A percentile compares a stretch with the other conserved stretches of the same genome.
Evolutionary conservation across 2,888 invertebrate genomes (phyloP).

Genomic region (Plebejus argus): DNA sequence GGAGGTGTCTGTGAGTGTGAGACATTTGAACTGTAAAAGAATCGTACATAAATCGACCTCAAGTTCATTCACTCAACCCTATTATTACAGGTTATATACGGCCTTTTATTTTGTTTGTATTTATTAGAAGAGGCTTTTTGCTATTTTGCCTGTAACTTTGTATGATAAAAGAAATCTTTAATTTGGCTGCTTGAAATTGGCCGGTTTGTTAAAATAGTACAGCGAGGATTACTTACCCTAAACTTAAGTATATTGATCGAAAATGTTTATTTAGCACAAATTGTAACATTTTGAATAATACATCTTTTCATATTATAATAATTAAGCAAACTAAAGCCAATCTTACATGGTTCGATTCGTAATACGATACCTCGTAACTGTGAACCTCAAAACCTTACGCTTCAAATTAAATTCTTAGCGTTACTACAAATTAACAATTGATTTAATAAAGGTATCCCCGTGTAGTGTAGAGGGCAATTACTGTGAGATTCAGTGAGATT

Average conservation of each 20-base stretch:
- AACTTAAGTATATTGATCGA: too few species aligned
- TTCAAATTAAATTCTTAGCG: constrained; percentile 31
- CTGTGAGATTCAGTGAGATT: constrained; percentile 65
- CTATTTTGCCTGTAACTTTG: background rate
- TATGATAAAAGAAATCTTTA: background rate
- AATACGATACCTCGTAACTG: constrained; percentile 12
- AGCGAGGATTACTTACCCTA: too few species aligned
- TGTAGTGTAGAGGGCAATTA: constrained; percentile 65
- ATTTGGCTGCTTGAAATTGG: background rate
- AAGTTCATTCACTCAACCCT: constrained; percentile 14
- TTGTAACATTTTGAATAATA: background rate
- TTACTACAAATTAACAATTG: constrained; percentile 32
- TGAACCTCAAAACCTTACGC: constrained; percentile 7
- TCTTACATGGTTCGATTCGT: background rate
- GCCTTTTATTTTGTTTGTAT: background rate
- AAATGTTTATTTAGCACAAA: too few species aligned
- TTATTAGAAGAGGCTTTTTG: background rate
- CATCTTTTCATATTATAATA: background rate
- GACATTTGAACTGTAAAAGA: constrained; percentile 26
- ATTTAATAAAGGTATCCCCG: constrained; percentile 36
- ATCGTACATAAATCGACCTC: constrained; percentile 10
- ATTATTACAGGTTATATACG: background rate
- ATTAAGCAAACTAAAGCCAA: background rate
- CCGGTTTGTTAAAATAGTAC: too few species aligned
- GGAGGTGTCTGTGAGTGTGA: constrained; percentile 22